Evolutionary conservation across 30 jellyfish, hydroid and myxozoan genomes (phyloP).

Genomic region (Aurelia aurita complex sp. Pacific): DNA sequence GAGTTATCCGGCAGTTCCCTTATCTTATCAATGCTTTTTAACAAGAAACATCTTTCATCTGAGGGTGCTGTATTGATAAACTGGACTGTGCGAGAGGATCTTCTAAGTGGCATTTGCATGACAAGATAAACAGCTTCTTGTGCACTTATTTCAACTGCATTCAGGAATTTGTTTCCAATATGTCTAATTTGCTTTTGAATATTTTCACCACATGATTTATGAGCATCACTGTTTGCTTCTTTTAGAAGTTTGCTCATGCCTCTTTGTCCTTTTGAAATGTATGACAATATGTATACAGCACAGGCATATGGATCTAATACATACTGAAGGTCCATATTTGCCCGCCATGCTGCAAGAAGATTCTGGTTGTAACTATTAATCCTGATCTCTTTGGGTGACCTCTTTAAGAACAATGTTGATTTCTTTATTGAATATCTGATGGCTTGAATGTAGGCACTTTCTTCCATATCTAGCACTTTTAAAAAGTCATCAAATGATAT

Average conservation of each 20-base stretch:
- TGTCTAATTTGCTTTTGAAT: slow-evolving; percentile 9
- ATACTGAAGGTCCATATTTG: not conserved
- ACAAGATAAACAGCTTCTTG: slow-evolving; percentile 36
- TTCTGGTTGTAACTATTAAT: slow-evolving; percentile 7
- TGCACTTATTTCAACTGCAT: slow-evolving; percentile 52
- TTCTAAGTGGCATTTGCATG: slow-evolving; percentile 36
- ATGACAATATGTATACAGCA: slow-evolving; percentile 25
- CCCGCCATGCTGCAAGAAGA: slow-evolving; percentile 31
- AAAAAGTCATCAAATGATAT: slow-evolving; percentile 18
- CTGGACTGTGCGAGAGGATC: slow-evolving; percentile 32
- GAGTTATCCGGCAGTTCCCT: slow-evolving; percentile 27
- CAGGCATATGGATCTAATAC: slow-evolving; percentile 49
- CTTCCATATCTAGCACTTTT: not conserved
- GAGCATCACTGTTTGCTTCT: not conserved
- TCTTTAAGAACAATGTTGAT: not conserved
- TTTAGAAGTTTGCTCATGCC: too few species aligned
- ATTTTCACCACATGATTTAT: not conserved
- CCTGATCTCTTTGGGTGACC: not conserved
- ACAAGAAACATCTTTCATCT: slow-evolving; percentile 14
- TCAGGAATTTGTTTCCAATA: slow-evolving; percentile 39
- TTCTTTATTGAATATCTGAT: not conserved
- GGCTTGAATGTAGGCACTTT: not conserved
- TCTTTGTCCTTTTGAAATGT: slow-evolving; percentile 32
- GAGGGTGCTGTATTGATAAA: slow-evolving; percentile 28
- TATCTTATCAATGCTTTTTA: not conserved